Evolutionary conservation across 2,888 invertebrate species (phyloP).

Genomic region (Agrilus cyanescens): DNA sequence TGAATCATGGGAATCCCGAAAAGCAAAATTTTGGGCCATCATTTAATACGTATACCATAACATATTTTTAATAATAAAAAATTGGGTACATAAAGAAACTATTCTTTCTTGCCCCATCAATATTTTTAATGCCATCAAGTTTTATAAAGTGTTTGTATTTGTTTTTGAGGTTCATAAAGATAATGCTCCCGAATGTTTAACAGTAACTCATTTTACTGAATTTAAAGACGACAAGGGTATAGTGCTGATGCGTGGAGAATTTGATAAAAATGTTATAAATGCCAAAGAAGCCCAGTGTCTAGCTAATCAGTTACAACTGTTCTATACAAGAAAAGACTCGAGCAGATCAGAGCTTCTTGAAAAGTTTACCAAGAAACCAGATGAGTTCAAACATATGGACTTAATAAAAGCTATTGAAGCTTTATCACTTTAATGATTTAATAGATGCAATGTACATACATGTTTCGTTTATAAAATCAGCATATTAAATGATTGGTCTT

Average conservation of each 20-base stretch:
- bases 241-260: constrained; percentile 78
- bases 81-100: too few species aligned
- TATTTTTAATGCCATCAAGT: too few species aligned
- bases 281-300: constrained; percentile 74
- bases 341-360: constrained; percentile 51
- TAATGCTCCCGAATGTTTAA: constrained; percentile 79
- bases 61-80: too few species aligned
- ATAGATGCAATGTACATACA: constrained; percentile 4
- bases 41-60: too few species aligned
- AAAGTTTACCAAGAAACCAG: constrained; percentile 56
- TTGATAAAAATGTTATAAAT: constrained; percentile 63
- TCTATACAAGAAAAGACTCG: constrained; percentile 57
- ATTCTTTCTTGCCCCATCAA: too few species aligned
- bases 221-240: constrained; percentile 56
- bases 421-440: constrained; percentile 32
- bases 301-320: constrained; percentile 75
- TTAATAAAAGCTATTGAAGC: constrained; percentile 65
- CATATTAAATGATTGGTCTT: too few species aligned
- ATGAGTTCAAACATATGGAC: constrained; percentile 72
- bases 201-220: constrained; percentile 68
- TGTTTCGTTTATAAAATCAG: constrained; percentile 4
- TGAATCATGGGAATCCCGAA: too few species aligned
- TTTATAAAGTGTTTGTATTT: not conserved
- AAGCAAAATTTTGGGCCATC: too few species aligned
- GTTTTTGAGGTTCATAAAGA: constrained; percentile 60